These are phyloP conservation scores for Bungarus multicinctus DNA, from an alignment of 2,113 vertebrate species.

Conservation along the genomic window DNA sequence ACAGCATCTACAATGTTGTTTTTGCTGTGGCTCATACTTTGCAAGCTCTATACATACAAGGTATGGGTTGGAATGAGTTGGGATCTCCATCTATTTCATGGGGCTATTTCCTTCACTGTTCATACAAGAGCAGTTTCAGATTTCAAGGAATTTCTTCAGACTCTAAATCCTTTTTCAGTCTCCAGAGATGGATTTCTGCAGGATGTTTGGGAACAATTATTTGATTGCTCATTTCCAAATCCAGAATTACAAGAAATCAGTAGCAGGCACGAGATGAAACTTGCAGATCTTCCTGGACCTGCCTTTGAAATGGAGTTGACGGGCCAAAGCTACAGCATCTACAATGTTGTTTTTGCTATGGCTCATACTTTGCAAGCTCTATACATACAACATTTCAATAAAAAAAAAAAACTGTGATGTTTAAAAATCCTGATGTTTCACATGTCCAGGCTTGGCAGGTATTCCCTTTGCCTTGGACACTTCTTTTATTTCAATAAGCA, in stretches of 20 bases:
- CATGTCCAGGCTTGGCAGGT: not conserved
- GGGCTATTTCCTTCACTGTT: too few relatives aligned
- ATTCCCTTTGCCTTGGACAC: not conserved
- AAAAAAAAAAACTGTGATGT: fast-evolving
- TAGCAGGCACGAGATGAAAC: not conserved
- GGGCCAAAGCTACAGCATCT: not conserved
- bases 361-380: not conserved
- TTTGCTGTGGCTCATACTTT: too few relatives aligned
- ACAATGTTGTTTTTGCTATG: not conserved
- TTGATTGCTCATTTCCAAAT: not conserved
- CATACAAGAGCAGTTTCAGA: too few relatives aligned
- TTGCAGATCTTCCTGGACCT: not conserved
- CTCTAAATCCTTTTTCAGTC: too few relatives aligned
- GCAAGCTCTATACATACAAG: too few relatives aligned
- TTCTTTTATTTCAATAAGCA: not conserved
- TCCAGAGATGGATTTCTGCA: too few relatives aligned
- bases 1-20: too few relatives aligned
- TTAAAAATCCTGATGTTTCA: not conserved
- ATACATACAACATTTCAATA: not conserved
- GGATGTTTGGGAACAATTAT: not conserved
- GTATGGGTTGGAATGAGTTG: too few relatives aligned
- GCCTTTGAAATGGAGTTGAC: not conserved
- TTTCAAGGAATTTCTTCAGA: too few relatives aligned
- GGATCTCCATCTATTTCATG: too few relatives aligned
- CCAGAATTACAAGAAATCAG: fast-evolving